These are phyloP conservation scores for Aplysina aerophoba DNA, from an alignment of 37 sponge, comb jelly and placozoan species.

Conservation along the genomic window DNA sequence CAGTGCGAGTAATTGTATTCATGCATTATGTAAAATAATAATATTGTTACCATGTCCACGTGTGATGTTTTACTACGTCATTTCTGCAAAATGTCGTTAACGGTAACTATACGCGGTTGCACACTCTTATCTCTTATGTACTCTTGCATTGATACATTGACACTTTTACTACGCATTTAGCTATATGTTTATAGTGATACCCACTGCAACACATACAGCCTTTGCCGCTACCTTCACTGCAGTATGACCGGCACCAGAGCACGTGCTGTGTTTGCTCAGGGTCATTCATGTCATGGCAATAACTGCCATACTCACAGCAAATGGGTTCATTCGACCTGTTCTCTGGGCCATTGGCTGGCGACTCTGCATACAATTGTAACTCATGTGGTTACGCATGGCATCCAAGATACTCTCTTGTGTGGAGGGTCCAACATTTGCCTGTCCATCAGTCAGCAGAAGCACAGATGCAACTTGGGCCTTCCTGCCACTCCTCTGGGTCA, in stretches of 20 bases:
- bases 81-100: too few relatives aligned
- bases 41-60: too few relatives aligned
- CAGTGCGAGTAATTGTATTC: too few relatives aligned
- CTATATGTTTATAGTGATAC: too few relatives aligned
- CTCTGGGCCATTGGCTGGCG: background rate
- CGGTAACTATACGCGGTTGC: too few relatives aligned
- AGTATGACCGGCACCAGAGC: background rate
- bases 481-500: slow-evolving; percentile 34
- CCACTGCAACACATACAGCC: too few relatives aligned
- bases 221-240: too few relatives aligned
- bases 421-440: slow-evolving; percentile 77
- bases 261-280: background rate
- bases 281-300: background rate
- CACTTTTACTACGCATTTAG: too few relatives aligned
- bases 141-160: too few relatives aligned
- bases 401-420: slow-evolving; percentile 58
- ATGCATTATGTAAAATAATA: too few relatives aligned
- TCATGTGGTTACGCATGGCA: slow-evolving; percentile 68
- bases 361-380: background rate
- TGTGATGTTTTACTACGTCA: too few relatives aligned
- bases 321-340: background rate
- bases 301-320: background rate
- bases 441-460: slow-evolving; percentile 89
- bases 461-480: slow-evolving; percentile 87
- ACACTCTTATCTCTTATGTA: too few relatives aligned